Percentiles rank a stretch among this genome's conserved stretches.
Evolutionary conservation across 2,888 invertebrate species (phyloP).

Genomic region (Sinelater perroti): DNA sequence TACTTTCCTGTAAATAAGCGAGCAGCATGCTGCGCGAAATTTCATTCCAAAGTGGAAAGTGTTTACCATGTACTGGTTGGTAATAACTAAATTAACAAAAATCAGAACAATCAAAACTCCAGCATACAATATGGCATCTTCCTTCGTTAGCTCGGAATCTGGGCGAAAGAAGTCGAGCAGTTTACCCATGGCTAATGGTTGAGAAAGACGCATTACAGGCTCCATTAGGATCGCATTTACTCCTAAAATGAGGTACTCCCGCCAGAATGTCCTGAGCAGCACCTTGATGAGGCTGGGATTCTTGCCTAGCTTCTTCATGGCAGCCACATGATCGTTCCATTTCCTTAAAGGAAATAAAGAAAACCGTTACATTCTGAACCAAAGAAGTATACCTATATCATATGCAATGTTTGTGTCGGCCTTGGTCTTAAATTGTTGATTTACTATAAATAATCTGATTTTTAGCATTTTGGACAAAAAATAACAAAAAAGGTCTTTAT

Average conservation of each 20-base stretch:
- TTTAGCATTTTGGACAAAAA: too few relatives aligned
- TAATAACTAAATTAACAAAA: too few relatives aligned
- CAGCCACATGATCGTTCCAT: conserved; percentile 72
- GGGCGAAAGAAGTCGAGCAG: conserved; percentile 72
- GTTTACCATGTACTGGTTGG: conserved; percentile 89
- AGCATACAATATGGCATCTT: conserved; percentile 72
- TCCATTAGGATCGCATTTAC: conserved; percentile 69
- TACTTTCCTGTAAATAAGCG: conserved; percentile 85
- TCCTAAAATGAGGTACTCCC: conserved; percentile 70
- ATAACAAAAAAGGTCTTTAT: too few relatives aligned
- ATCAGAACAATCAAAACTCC: conserved; percentile 66
- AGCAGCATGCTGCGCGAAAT: conserved; percentile 82
- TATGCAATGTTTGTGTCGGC: too few relatives aligned
- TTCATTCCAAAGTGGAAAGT: conserved; percentile 85
- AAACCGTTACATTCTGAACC: too few relatives aligned
- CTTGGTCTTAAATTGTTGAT: too few relatives aligned
- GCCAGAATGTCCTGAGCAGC: conserved; percentile 73
- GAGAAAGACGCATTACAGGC: conserved; percentile 67
- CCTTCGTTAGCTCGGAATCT: conserved; percentile 61
- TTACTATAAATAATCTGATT: too few relatives aligned
- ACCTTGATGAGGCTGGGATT: conserved; percentile 72
- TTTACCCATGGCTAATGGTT: conserved; percentile 72
- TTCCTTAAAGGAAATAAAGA: conserved; percentile 65
- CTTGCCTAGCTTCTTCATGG: conserved; percentile 65
- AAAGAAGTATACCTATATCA: too few relatives aligned